Evolutionary conservation across 2,888 invertebrate genomes (phyloP).

Genomic region (Vandiemenella viatica): DNA sequence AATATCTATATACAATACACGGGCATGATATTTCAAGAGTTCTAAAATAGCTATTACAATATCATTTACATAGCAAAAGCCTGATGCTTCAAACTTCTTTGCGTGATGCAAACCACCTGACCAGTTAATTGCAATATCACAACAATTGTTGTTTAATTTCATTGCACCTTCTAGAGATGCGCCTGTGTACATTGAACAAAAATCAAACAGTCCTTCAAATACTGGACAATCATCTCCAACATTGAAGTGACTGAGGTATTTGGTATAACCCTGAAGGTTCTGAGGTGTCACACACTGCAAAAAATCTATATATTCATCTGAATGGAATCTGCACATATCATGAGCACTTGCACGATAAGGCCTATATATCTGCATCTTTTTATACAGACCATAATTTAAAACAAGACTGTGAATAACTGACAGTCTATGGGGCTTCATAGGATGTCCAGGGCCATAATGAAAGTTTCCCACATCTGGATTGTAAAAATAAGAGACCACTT

Average conservation of each 20-base stretch:
- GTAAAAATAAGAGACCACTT: conserved; percentile 88
- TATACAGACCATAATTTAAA: conserved; percentile 86
- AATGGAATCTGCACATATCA: conserved; percentile 96
- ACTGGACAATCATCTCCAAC: conserved; percentile 96
- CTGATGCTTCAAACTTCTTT: conserved; percentile 97
- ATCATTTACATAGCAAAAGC: conserved; percentile 98
- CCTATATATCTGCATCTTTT: conserved; percentile 91
- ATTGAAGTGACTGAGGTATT: conserved; percentile 85
- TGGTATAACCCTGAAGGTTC: conserved; percentile 84
- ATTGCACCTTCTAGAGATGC: conserved; percentile 94
- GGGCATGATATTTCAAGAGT: conserved; percentile 78
- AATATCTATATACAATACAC: conserved; percentile 95
- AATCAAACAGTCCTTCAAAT: conserved; percentile 93
- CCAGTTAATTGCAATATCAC: conserved; percentile 99
- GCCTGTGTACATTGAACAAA: conserved; percentile 96
- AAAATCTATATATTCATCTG: conserved; percentile 96
- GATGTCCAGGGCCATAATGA: conserved; percentile 96
- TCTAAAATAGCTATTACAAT: conserved; percentile 96
- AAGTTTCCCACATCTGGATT: conserved; percentile 97
- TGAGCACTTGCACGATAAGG: conserved; percentile 88
- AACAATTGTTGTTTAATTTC: conserved; percentile 84
- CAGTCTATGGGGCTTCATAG: conserved; percentile 96
- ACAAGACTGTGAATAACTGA: conserved; percentile 93
- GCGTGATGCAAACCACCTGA: conserved; percentile 98
- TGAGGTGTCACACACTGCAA: conserved; percentile 88